Base-by-base conservation (phyloP, 2,797 vertebrate species). In the Gorsachius magnificus region DNA sequence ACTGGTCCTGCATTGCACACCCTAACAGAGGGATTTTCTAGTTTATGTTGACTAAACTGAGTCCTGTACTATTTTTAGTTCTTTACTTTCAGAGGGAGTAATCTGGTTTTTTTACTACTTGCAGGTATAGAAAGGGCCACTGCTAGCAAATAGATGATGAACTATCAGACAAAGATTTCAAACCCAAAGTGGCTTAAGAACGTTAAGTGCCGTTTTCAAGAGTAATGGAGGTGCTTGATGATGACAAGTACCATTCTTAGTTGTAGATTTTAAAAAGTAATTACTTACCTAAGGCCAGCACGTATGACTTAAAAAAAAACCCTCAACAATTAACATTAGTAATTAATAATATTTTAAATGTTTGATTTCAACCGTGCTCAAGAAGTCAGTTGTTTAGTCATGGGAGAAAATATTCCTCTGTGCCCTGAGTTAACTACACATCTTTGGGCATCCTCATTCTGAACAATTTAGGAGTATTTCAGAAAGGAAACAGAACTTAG, bases 341-440 rank as follows among this genome's bases (percentile, higher is more conserved):
- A 92, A 92, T 85, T 95, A 94, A 87, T 84, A 96, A 72, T 85
- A 89, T 53, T 96, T 92, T 89, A 94, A 95, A 93, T 83, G 65
- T 72, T 94, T 93, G 13, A 78, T 95, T 95, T 89, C 54, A 93
- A 10, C 58, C 2, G 1, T 12, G 18, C 50, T 69, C 31, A 51
- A 43, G 61, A 71, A 82, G 20, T 54, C 9, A 75, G 79, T 89
- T 94, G 66, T 84, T 93, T 88, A 72, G 63, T 51, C 80, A 92
- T 15, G 77, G 51, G 24, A 83, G 31, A 93, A 91, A 93, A 90
- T 53, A 82, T 9, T 91, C 29, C 28, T 90, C 16, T 76, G 4
- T 64, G 69, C 60, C 74, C 65, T 68, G 71, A 77, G 74, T 56
- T 77, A 65, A 91, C 29, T 57, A 72, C 43, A 45, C 14, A 21